A percentile compares a stretch with the other conserved stretches of the same genome.
phyloP scores from a whole-genome alignment of 2,797 vertebrate species.

The Heliangelus exortis region DNA sequence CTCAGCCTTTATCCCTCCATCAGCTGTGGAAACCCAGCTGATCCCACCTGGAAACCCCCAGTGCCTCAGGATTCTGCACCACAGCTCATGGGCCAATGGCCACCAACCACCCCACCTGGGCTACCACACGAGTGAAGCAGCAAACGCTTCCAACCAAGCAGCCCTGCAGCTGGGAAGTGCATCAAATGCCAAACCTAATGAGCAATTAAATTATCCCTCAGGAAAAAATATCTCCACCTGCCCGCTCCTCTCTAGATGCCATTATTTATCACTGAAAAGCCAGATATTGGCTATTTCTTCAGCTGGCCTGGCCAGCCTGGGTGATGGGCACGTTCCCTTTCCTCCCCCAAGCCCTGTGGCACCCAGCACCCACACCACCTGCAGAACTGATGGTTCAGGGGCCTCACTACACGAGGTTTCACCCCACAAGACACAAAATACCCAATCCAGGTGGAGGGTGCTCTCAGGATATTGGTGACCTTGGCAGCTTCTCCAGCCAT shows the following conservation, averaged over 20 bases:
- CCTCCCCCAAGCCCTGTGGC: background rate
- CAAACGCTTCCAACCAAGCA: background rate
- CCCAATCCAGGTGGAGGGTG: background rate
- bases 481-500: background rate
- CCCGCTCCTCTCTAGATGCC: background rate
- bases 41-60: background rate
- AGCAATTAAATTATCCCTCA: background rate
- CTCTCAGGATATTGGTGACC: background rate
- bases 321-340: background rate
- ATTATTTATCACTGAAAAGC: background rate
- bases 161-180: rapidly evolving
- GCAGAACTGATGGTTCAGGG: background rate
- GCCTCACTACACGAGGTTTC: no score
- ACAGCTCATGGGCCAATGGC: no score
- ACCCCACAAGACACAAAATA: background rate
- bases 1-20: background rate
- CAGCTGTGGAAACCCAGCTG: background rate
- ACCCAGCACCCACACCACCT: background rate
- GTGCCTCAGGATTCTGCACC: background rate
- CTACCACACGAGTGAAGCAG: background rate
- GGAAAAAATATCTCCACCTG: background rate
- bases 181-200: rapidly evolving
- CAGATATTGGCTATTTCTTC: background rate
- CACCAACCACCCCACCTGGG: no score
- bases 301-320: background rate